Percentiles rank a stretch among this genome's conserved stretches.
phyloP scores from a whole-genome alignment of 2,888 invertebrate genomes.

The Andrena trimmerana region DNA sequence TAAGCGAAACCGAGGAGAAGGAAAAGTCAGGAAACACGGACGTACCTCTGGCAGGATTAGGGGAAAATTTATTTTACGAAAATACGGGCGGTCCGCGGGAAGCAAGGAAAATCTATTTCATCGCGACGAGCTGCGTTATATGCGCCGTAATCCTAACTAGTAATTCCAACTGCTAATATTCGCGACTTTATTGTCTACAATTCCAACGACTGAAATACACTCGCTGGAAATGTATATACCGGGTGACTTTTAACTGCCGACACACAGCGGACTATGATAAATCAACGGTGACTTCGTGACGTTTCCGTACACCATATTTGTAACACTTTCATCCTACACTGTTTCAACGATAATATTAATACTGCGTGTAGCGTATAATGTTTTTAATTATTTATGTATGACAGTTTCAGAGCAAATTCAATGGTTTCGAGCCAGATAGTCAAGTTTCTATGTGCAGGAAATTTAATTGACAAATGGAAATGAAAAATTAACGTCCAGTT shows the following conservation, averaged over 20 bases:
- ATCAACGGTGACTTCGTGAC: too few species aligned
- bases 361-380: too few species aligned
- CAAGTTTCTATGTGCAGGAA: too few species aligned
- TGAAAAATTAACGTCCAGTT: too few species aligned
- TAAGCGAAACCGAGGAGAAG: slow-evolving; percentile 5
- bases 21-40: background rate
- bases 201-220: slow-evolving; percentile 18
- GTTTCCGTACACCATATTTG: too few species aligned
- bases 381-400: too few species aligned
- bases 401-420: too few species aligned
- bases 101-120: slow-evolving; percentile 25
- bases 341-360: too few species aligned
- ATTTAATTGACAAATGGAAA: too few species aligned
- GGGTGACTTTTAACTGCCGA: background rate
- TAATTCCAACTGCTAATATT: slow-evolving; percentile 45
- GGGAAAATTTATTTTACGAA: slow-evolving; percentile 25
- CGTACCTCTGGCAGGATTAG: slow-evolving; percentile 8
- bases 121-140: background rate
- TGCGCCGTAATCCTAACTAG: slow-evolving; percentile 8
- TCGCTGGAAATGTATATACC: slow-evolving; percentile 16
- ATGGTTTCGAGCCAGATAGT: too few species aligned
- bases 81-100: slow-evolving; percentile 1
- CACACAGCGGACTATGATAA: background rate
- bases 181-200: slow-evolving; percentile 45
- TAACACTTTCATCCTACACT: too few species aligned